phyloP scores from a whole-genome alignment of 2,888 invertebrate species.

The Ormyrus rosae region DNA sequence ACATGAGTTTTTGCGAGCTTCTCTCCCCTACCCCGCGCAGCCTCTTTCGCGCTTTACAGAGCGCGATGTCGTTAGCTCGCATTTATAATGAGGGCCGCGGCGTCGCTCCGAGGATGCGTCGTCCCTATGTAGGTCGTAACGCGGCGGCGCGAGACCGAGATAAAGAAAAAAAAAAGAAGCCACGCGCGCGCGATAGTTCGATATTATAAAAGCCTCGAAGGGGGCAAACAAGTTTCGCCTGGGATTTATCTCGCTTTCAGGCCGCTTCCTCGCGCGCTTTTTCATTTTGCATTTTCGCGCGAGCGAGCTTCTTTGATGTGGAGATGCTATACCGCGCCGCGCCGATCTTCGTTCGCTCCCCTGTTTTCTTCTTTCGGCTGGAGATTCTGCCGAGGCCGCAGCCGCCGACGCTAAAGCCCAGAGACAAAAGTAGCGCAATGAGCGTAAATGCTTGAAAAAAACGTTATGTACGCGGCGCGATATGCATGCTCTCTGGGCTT shows the following conservation, averaged over 20 bases:
- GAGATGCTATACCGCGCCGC: neutral
- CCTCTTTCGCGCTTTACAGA: neutral
- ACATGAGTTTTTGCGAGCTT: neutral
- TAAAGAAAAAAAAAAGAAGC: neutral
- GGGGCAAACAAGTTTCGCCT: constrained; percentile 9
- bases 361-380: neutral
- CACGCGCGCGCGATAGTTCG: constrained; percentile 28
- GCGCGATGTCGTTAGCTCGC: constrained; percentile 43
- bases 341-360: neutral
- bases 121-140: constrained; percentile 46
- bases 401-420: neutral
- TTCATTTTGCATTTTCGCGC: neutral
- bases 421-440: constrained; percentile 29
- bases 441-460: constrained; percentile 14
- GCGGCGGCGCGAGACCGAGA: constrained; percentile 3
- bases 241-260: neutral
- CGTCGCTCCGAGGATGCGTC: neutral
- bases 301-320: constrained; percentile 4
- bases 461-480: neutral
- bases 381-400: neutral
- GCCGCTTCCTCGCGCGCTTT: neutral
- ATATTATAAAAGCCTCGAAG: constrained; percentile 36
- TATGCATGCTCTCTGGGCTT: neutral
- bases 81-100: constrained; percentile 48
- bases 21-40: neutral